These are phyloP conservation scores for Teleopsis dalmanni DNA, from an alignment of 1,140 invertebrate genomes.

Conservation along the genomic window DNA sequence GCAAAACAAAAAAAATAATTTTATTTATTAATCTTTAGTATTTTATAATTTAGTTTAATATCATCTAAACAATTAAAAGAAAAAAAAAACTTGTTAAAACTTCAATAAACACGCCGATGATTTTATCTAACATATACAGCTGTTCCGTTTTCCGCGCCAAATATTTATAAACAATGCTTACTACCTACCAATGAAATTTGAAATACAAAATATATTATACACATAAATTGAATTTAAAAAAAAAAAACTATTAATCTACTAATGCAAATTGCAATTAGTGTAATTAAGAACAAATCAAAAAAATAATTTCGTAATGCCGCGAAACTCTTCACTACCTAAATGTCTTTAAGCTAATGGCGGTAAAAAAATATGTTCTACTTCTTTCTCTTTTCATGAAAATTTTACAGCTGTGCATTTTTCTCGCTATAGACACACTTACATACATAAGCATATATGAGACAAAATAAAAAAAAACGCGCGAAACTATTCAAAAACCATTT, in stretches of 20 bases:
- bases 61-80: neutral
- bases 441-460: too few species aligned
- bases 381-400: too few species aligned
- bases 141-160: too few species aligned
- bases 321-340: constrained; percentile 3
- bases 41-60: neutral
- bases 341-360: constrained; percentile 2
- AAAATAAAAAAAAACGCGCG: too few species aligned
- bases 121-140: neutral
- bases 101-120: neutral
- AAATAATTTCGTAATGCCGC: neutral
- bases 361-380: too few species aligned
- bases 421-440: too few species aligned
- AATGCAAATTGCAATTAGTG: neutral
- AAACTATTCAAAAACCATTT: too few species aligned
- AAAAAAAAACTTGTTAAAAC: too few species aligned
- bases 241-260: neutral
- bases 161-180: too few species aligned
- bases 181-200: neutral
- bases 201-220: neutral
- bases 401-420: too few species aligned
- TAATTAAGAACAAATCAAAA: too few species aligned
- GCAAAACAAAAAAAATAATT: constrained; percentile 4
- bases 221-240: neutral
- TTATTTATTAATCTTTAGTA: neutral